Conservation (phyloP, 2,113 vertebrate genomes). For the Pseudopodoces humilis region DNA sequence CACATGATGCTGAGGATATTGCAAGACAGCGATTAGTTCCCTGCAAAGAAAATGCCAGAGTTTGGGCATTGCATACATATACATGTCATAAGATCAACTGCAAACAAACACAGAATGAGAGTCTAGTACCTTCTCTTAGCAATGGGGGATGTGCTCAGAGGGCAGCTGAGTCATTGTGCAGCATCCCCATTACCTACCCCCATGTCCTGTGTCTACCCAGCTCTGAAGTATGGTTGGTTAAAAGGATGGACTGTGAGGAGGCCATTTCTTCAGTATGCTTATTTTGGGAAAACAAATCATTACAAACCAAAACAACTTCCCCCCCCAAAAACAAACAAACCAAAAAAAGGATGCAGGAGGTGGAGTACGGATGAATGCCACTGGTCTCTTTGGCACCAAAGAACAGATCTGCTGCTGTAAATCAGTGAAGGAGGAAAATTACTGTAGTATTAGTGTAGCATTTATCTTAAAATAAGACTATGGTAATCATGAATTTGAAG, state of each 20-base stretch:
- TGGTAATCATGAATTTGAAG: neutral
- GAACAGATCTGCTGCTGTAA: neutral
- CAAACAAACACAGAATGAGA: neutral
- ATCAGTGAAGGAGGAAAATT: neutral
- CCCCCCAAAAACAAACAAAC: no score
- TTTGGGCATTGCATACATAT: neutral
- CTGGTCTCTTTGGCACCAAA: neutral
- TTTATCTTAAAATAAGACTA: neutral
- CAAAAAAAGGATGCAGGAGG: neutral
- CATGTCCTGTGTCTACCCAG: neutral
- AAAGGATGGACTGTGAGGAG: neutral
- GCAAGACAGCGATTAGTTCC: neutral
- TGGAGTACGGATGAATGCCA: neutral
- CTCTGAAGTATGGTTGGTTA: neutral
- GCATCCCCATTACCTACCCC: neutral
- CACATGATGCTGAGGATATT: neutral
- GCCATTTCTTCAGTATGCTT: neutral
- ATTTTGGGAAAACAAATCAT: neutral
- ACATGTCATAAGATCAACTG: neutral
- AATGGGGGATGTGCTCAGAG: neutral
- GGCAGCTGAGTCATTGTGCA: neutral
- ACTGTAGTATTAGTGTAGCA: neutral
- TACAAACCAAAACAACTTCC: neutral
- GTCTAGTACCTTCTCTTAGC: neutral
- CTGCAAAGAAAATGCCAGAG: neutral